Conservation (phyloP, 2,113 vertebrate genomes). For the Narcine bancroftii region DNA sequence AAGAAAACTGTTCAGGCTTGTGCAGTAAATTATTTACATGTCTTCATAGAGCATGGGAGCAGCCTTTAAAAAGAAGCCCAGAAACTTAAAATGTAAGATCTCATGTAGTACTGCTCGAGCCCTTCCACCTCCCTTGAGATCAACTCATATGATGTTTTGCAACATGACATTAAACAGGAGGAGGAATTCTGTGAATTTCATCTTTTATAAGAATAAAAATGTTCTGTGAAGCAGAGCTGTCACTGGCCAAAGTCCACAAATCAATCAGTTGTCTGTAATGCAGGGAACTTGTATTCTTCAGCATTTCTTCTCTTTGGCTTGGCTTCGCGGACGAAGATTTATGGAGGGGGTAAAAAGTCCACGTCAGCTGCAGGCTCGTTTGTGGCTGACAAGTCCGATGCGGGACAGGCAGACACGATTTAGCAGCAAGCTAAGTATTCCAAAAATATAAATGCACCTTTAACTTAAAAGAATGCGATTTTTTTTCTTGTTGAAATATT, state of each 20-base stretch:
- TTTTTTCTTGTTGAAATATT: background rate
- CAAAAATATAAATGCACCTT: background rate
- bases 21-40: background rate
- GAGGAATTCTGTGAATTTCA: background rate
- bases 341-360: too few species aligned
- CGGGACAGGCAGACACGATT: too few species aligned
- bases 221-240: background rate
- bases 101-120: background rate
- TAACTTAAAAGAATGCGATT: background rate
- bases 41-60: background rate
- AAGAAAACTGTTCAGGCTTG: background rate
- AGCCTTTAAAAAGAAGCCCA: background rate
- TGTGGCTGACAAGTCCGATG: too few species aligned
- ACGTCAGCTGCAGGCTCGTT: too few species aligned
- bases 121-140: background rate
- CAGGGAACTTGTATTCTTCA: background rate
- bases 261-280: background rate
- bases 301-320: too few species aligned
- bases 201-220: background rate
- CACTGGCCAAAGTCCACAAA: background rate
- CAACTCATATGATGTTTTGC: background rate
- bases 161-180: background rate
- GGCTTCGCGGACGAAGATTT: too few species aligned
- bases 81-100: background rate
- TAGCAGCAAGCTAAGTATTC: background rate